These are phyloP conservation scores for Corticium candelabrum DNA, from an alignment of 37 sponge, comb jelly and placozoan genomes.

Conservation along the genomic window DNA sequence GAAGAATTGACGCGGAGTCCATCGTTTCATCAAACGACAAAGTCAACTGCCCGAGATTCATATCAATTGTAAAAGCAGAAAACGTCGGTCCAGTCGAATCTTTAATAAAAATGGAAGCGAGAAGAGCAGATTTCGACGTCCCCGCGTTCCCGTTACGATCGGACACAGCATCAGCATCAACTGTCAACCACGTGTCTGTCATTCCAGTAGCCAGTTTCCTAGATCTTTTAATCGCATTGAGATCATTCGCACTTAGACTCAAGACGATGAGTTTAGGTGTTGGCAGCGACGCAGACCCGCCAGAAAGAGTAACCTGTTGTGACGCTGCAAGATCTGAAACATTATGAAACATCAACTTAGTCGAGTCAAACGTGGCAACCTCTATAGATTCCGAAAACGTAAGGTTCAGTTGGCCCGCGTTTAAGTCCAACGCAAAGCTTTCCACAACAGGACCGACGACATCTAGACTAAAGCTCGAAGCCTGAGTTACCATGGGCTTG, in stretches of 20 bases:
- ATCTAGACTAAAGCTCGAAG: conserved; percentile 23
- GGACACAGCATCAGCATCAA: conserved; percentile 17
- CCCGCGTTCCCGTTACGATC: conserved; percentile 50
- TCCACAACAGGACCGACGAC: conserved; percentile 24
- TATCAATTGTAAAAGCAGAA: conserved; percentile 27
- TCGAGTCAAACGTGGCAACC: conserved; percentile 36
- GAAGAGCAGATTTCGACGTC: conserved; percentile 14
- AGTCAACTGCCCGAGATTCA: background rate
- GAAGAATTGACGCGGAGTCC: background rate
- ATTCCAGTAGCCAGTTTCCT: conserved; percentile 25
- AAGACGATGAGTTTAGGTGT: conserved; percentile 3
- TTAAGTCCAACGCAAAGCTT: conserved; percentile 47
- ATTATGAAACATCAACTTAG: conserved; percentile 36
- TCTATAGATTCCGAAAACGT: conserved; percentile 66
- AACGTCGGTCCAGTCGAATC: background rate
- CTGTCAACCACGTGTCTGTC: conserved; percentile 35
- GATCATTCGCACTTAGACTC: conserved; percentile 32
- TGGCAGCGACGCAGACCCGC: background rate
- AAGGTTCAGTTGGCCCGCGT: conserved; percentile 40
- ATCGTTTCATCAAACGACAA: conserved; percentile 5
- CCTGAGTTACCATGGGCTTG: conserved; percentile 46
- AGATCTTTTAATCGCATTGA: conserved; percentile 72
- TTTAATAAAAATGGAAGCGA: conserved; percentile 10
- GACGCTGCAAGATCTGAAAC: too few relatives aligned
- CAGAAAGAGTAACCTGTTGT: background rate